A percentile compares a stretch with the other conserved stretches of the same genome.
phyloP scores from a whole-genome alignment of 2,113 vertebrate species.

The Megaceryle torquata region DNA sequence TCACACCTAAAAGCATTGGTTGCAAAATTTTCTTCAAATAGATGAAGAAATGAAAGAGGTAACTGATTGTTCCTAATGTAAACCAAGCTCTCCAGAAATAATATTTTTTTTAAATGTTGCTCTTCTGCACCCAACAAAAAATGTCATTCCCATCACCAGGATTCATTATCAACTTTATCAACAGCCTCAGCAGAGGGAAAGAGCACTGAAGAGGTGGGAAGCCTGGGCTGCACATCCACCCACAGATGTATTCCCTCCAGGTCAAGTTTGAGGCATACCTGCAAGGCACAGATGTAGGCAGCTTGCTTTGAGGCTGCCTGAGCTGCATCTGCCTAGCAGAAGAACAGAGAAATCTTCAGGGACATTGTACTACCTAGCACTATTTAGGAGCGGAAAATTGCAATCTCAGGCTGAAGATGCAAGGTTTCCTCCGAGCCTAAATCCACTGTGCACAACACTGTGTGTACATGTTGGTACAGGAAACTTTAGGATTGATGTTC shows the following conservation, averaged over 20 bases:
- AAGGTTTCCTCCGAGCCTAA: not conserved
- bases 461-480: fast-evolving
- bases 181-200: not conserved
- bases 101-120: not conserved
- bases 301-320: not conserved
- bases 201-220: not conserved
- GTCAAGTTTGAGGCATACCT: not conserved
- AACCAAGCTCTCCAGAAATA: not conserved
- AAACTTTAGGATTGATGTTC: not conserved
- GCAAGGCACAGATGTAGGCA: not conserved
- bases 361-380: not conserved
- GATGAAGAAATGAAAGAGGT: not conserved
- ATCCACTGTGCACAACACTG: not conserved
- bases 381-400: not conserved
- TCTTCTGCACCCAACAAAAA: not conserved
- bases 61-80: not conserved
- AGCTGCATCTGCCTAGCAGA: fast-evolving
- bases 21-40: not conserved
- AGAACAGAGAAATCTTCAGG: not conserved
- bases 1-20: not conserved
- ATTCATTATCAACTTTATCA: not conserved
- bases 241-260: not conserved
- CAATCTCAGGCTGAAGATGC: not conserved
- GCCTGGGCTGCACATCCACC: not conserved
- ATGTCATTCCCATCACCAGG: not conserved